phyloP scores from a whole-genome alignment of 1,140 invertebrate genomes.

The Microplitis demolitor region DNA sequence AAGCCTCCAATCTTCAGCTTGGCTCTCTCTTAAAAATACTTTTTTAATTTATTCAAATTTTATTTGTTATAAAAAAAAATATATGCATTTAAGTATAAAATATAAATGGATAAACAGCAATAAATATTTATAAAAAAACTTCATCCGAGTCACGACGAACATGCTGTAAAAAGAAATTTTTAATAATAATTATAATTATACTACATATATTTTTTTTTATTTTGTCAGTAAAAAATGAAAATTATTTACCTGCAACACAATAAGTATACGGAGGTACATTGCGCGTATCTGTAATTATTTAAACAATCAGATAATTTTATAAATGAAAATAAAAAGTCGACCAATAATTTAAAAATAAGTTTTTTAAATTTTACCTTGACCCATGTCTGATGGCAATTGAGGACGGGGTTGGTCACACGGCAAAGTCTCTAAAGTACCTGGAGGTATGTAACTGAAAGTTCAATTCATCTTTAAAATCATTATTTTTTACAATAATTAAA shows the following conservation, averaged over 20 bases:
- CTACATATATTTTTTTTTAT: neutral
- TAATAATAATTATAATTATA: neutral
- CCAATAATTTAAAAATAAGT: no score
- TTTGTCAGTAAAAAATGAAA: neutral
- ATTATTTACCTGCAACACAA: neutral
- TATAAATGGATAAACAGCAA: neutral
- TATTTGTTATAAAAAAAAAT: neutral
- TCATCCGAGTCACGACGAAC: conserved; percentile 15
- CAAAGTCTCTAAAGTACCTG: conserved; percentile 38
- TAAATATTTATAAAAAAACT: neutral
- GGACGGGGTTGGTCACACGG: conserved; percentile 18
- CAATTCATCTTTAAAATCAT: neutral
- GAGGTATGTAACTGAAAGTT: conserved; percentile 40
- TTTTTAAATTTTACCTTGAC: conserved; percentile 25
- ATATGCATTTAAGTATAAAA: neutral
- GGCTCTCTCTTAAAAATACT: neutral
- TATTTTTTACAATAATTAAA: neutral
- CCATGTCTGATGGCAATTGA: conserved; percentile 12
- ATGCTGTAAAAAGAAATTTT: conserved; percentile 30
- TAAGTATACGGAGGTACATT: conserved; percentile 18
- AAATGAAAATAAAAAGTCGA: conserved; percentile 4
- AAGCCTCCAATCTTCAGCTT: no score
- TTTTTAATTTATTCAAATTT: neutral
- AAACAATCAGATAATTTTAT: neutral
- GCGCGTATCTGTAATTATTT: conserved; percentile 35